Conservation (phyloP, 2,888 invertebrate genomes). For the Harpagoxenus sublaevis region DNA sequence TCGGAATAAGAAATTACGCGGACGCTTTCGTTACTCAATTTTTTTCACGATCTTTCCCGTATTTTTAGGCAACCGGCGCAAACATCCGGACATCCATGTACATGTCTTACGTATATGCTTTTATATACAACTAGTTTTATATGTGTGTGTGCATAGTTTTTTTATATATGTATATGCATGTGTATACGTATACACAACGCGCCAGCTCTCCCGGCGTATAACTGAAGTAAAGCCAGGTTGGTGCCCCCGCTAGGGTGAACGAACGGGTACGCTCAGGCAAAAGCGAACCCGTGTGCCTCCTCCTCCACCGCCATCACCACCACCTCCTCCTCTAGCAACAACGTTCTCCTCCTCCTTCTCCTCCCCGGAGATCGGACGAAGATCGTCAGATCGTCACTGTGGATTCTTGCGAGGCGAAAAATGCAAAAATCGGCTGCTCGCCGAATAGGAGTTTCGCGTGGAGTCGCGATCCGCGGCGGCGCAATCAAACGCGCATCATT, state of each 20-base stretch:
- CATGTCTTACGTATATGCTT: background rate
- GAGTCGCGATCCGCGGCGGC: background rate
- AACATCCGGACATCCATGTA: background rate
- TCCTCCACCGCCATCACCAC: constrained; percentile 70
- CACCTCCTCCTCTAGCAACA: constrained; percentile 73
- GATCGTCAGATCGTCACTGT: constrained; percentile 69
- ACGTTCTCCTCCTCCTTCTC: constrained; percentile 58
- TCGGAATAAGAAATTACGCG: background rate
- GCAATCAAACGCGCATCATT: constrained; percentile 7
- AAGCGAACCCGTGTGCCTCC: constrained; percentile 84
- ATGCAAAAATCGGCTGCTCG: constrained; percentile 31
- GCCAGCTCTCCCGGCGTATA: constrained; percentile 82
- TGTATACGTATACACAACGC: constrained; percentile 66
- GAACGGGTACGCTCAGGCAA: constrained; percentile 84
- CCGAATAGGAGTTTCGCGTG: constrained; percentile 9
- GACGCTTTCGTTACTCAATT: background rate
- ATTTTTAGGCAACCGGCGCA: background rate
- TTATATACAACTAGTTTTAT: constrained; percentile 2
- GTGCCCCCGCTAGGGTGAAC: constrained; percentile 86
- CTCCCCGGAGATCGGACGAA: constrained; percentile 60
- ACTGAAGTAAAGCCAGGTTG: constrained; percentile 86
- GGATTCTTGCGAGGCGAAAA: constrained; percentile 57
- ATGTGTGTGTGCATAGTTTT: background rate
- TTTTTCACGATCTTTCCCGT: constrained; percentile 9
- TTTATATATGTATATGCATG: constrained; percentile 16